phyloP scores from a whole-genome alignment of 2,888 invertebrate species.

The Volucella inanis region DNA sequence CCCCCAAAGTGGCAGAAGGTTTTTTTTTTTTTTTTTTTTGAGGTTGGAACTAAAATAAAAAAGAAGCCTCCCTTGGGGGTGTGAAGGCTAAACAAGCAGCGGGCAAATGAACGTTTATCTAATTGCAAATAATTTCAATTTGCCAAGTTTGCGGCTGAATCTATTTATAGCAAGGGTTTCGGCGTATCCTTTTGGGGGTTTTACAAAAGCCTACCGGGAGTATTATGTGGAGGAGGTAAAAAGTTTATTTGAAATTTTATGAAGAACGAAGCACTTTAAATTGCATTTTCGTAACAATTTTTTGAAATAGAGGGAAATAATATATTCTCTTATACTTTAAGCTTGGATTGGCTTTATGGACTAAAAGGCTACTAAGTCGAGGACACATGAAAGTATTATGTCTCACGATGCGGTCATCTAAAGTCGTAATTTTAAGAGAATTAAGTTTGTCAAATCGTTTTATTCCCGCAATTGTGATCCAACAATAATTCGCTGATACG shows the following conservation, averaged over 20 bases:
- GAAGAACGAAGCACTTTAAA: slow-evolving; percentile 9
- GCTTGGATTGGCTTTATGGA: slow-evolving; percentile 10
- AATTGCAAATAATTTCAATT: slow-evolving; percentile 44
- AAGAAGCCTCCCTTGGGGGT: background rate
- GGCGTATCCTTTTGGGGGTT: slow-evolving; percentile 14
- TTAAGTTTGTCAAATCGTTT: background rate
- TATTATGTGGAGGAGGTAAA: background rate
- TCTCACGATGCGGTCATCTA: background rate
- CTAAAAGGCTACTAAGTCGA: background rate
- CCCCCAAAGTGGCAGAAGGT: background rate
- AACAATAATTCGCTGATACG: too few relatives aligned
- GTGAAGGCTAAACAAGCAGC: slow-evolving; percentile 6
- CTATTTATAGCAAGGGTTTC: slow-evolving; percentile 24
- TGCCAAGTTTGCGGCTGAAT: slow-evolving; percentile 10
- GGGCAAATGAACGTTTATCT: slow-evolving; percentile 35
- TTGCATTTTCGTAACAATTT: slow-evolving; percentile 21
- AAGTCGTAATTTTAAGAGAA: background rate
- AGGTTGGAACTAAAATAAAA: background rate
- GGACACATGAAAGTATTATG: slow-evolving; percentile 11
- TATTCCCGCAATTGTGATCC: too few relatives aligned
- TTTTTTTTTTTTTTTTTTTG: background rate
- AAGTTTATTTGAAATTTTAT: slow-evolving; percentile 20
- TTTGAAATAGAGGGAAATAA: background rate
- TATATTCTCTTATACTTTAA: slow-evolving; percentile 1
- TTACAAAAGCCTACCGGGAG: too few relatives aligned